Base-by-base conservation (phyloP, 2,797 vertebrate species). In the Lates japonicus region DNA sequence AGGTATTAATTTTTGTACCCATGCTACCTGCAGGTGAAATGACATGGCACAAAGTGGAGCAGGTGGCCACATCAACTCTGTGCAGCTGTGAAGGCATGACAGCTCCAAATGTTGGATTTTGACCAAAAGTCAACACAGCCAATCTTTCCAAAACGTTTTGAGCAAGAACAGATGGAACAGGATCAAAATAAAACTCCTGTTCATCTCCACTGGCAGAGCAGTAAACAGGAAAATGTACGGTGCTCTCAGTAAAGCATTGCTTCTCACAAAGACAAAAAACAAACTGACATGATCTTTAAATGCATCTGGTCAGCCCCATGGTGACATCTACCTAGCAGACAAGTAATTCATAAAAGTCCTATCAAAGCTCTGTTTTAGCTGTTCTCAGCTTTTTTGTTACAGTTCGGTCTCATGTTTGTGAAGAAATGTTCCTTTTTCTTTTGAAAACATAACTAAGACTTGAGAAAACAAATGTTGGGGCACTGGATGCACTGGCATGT, bases 151-250 rank as follows among this genome's bases (percentile, higher is more conserved):
- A 54, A 64, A 76, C 37, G 64, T 67, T 85, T 3, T 52, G 16
- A 65, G 48, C 25, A 44, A 63, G 44, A 85, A 68, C 63, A 82
- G 76, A 70, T 73, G 68, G 71, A 79, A 41, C 11, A 19, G 55
- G 44, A 63, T 49, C 31, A 37, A 69, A 55, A 44, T 22, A 44
- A 74, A 74, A 60, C 0, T 5, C 14, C 10, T 3, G 31, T 63
- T 76, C 33, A 16, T 37, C 65, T 78, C 48, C 37, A 22, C 59
- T 11, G 67, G 52, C 76, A 64, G 62, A 70, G 63, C 71, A 49
- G 42, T 70, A 66, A 58, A 58, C 54, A 71, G 37, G 3, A 37
- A 42, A 76, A 54, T 25, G 29, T 54, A 54, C 51, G 13, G 49
- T 22, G 19, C 29, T 59, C 31, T 22, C 13, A 6, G 14, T 55